Evolutionary conservation across 2,888 invertebrate species (phyloP), one percentile per base, ranked within the genome.

Genomic region (Eristalinus sepulchralis): DNA sequence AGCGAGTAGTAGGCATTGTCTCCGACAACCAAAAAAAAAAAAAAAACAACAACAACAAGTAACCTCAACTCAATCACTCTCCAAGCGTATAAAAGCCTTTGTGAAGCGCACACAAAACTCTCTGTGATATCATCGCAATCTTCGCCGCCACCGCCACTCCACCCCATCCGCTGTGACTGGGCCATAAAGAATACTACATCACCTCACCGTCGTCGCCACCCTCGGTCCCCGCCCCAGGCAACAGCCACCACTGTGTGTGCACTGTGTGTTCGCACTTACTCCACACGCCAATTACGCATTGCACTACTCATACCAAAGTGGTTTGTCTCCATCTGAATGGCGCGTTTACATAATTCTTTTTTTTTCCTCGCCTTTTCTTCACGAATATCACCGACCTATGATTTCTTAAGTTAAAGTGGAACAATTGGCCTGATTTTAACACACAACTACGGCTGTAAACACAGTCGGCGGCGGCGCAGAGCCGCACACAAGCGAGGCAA

Each of bases 351-450:
- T 85, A 85, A 85, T 71, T 27, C 63, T 82, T 66, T 27, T 68
- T 82, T 66, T 47, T 59, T 36, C 63, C 53, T 72, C 31, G 31
- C 47, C 59, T 70, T 76, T 59, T 79, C 47, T 76, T 73, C 36
- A 55, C 36, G 39, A 67, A 39, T 73, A 10, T n/a, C 70, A 47
- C 36, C 71, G 66, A 76, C 81, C 64, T 81, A 81, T 64, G 63
- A 64, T 76, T 80, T 80, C 71, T 67, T 59, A 82, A 81, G 82
- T 82, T 62, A 60, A 79, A 79, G 64, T 72, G 67, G 73, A 73
- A 80, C 68, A 81, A 79, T 86, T 86, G 86, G 86, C 86, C 86
- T 86, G 75, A 36, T 83, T 86, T 83, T 73, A 59, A 85, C 66
- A 64, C 66, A 78, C 80, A 84, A 39, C 13, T 53, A 55, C 24